Evolutionary conservation across 2,888 invertebrate genomes (phyloP).

Genomic region (Electrophaes corylata): DNA sequence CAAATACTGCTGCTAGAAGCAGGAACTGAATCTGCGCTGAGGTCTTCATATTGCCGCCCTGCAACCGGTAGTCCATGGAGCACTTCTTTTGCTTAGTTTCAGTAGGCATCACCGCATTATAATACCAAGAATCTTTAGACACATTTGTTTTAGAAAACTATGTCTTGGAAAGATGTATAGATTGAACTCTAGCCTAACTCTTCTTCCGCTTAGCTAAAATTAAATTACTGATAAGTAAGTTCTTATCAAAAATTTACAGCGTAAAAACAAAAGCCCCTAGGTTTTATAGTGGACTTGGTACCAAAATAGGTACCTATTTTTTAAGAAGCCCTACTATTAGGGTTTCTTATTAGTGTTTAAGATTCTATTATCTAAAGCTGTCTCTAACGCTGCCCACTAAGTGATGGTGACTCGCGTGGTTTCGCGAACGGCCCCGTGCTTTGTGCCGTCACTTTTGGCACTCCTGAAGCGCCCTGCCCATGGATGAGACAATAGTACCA

Average conservation of each 20-base stretch:
- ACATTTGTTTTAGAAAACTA: no score
- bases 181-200: neutral
- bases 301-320: no score
- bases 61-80: slow-evolving; percentile 13
- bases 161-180: no score
- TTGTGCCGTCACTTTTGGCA: slow-evolving; percentile 61
- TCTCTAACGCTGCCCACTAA: slow-evolving; percentile 12
- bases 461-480: slow-evolving; percentile 36
- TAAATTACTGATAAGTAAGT: neutral
- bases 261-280: neutral
- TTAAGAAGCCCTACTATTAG: neutral
- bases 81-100: slow-evolving; percentile 6
- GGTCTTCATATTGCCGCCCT: slow-evolving; percentile 15
- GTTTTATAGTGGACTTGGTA: neutral
- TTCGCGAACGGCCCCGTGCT: slow-evolving; percentile 47
- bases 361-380: no score
- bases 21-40: slow-evolving; percentile 23
- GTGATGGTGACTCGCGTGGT: slow-evolving; percentile 29
- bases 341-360: no score
- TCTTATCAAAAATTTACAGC: neutral
- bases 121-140: slow-evolving; percentile 3
- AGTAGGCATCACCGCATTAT: slow-evolving; percentile 25
- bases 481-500: slow-evolving; percentile 45
- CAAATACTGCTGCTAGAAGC: slow-evolving; percentile 21
- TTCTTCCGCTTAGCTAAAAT: neutral